Base-by-base conservation (phyloP, 2,797 vertebrate genomes). In the Arnoldichthys spilopterus region DNA sequence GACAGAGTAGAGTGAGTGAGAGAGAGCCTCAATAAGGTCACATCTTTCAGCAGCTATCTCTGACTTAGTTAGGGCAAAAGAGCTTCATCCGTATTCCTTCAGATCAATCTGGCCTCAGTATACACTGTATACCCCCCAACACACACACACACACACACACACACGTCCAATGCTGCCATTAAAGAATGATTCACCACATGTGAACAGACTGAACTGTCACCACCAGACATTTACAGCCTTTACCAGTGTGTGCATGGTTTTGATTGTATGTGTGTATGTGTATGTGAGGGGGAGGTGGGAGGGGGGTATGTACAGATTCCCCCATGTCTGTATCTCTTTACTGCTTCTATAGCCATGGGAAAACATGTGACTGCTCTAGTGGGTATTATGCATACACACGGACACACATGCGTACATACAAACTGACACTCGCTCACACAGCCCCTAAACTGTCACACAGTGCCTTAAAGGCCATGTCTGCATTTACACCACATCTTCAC, bases 401-500 rank as follows among this genome's bases (percentile, higher is more conserved):
- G 0, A 9, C 22, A 24, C n/a, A 11, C 20, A 56, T n/a, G 8
- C 53, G 11, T n/a, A 56, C 11, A 4, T 15, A 28, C 56, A 76
- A 30, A 30, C 24, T 16, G 11, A 43, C 54, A 28, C 45, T 47
- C 45, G 11, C 20, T 28, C 24, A 43, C 28, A 22, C 64, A 61
- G 49, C 34, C 15, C n/a, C 24, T 22, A 68, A 32, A 30, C 30
- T 58, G 26, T 56, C 43, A 43, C 69, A 32, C 69, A 56, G 45
- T 18, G 26, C 69, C 43, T 64, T 40, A 63, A 64, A 63, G 59
- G 13, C 47, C 26, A 18, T 37, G 45, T 69, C 40, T 63, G 68
- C 62, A 76, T 84, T 69, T 79, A 69, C 28, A 72, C 54, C 32
- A 75, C 47, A 51, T 74, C 61, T 76, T 76, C 18, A 58, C 34